Base-by-base conservation (phyloP, 2,888 invertebrate genomes). In the Lepidochrysops patricia region DNA sequence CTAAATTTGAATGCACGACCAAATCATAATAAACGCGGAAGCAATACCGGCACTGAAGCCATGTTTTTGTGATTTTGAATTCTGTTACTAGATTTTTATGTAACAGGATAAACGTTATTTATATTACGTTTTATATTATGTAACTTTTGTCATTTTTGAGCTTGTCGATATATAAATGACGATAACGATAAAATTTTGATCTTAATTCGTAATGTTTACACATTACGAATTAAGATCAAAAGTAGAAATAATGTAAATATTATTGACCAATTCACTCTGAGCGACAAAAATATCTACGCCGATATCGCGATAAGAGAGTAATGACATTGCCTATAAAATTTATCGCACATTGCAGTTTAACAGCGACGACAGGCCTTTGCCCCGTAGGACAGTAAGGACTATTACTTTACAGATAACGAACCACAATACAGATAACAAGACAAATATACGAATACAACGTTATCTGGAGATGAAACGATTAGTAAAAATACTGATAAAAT, bases 241-340 rank as follows among this genome's bases (percentile, higher is more conserved):
- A 12, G 54, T 29, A 54, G 15, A 52, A 27, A 54, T 15, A 54
- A 54, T 54, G 32, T 54, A 54, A 15, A 54, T 54, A 29, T 54
- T 54, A 29, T 54, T 43, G 19, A 23, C 32, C 29, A 29, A 54
- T 54, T 54, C 54, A 32, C 54, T 54, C 7, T 43, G 43, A 23
- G 50, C 37, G 27, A 43, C 56, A 43, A 59, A 59, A 59, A 59
- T 59, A 59, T 52, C 37, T 54, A 32, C 60, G 57, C 58, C 61
- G 58, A 60, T 65, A 64, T 65, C 60, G 60, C 57, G 58, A 57
- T 61, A 62, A 62, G 65, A 64, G 65, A 65, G 65, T 65, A 64
- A 65, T 63, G 67, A 66, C 67, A 64, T 65, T 62, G 62, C 60
- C 64, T 63, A 65, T 66, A 65, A 63, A 66, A 62, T 61, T 63